These are phyloP conservation scores for Autographa gamma DNA, from an alignment of 2,888 invertebrate genomes.

Conservation along the genomic window DNA sequence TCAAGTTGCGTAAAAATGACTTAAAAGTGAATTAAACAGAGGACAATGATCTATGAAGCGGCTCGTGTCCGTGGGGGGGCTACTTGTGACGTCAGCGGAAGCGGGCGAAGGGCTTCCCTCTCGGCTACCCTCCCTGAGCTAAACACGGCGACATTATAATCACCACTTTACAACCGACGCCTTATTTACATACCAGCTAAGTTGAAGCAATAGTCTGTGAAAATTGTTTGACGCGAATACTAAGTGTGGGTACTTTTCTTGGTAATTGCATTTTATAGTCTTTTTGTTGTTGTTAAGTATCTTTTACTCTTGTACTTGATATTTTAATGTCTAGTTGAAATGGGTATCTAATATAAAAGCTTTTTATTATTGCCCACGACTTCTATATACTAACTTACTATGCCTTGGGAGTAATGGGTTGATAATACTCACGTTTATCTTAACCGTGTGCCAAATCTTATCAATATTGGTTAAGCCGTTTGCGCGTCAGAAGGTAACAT, in stretches of 20 bases:
- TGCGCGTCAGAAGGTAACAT: too few relatives aligned
- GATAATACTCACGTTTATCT: too few relatives aligned
- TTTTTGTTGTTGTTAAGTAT: neutral
- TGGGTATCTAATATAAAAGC: too few relatives aligned
- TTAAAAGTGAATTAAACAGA: slow-evolving; percentile 26
- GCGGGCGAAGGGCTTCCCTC: slow-evolving; percentile 79
- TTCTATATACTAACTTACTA: too few relatives aligned
- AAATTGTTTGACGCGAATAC: slow-evolving; percentile 30
- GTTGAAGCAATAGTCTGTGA: slow-evolving; percentile 45
- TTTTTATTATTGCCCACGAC: too few relatives aligned
- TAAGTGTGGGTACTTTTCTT: neutral
- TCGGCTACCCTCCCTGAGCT: slow-evolving; percentile 57
- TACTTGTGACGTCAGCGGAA: slow-evolving; percentile 75
- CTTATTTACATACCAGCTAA: slow-evolving; percentile 51
- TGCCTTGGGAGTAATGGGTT: too few relatives aligned
- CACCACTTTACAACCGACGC: slow-evolving; percentile 51
- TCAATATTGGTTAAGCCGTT: too few relatives aligned
- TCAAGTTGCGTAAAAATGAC: neutral
- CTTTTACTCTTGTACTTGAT: neutral
- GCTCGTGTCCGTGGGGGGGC: slow-evolving; percentile 19
- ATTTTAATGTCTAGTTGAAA: neutral
- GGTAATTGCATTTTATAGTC: neutral
- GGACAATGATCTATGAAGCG: slow-evolving; percentile 44
- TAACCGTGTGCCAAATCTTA: too few relatives aligned
- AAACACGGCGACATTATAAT: slow-evolving; percentile 56